These are phyloP conservation scores for Orgyia antiqua DNA, from an alignment of 2,888 invertebrate species.

Conservation along the genomic window DNA sequence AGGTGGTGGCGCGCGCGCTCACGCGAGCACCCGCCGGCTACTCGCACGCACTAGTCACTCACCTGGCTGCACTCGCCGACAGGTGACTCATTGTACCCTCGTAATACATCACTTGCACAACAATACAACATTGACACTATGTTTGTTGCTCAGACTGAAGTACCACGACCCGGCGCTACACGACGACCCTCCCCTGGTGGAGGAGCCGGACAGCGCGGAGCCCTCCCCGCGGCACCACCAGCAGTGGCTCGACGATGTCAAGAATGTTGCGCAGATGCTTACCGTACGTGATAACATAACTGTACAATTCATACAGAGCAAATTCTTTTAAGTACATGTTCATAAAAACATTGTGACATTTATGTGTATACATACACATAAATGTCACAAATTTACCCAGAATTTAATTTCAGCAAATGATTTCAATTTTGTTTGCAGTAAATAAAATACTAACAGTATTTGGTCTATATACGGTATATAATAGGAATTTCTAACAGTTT, in stretches of 20 bases:
- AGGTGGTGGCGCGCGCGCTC: conserved; percentile 85
- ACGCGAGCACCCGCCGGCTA: conserved; percentile 74
- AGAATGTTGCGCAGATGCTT: conserved; percentile 30
- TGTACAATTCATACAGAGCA: no score
- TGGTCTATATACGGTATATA: no score
- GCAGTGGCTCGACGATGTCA: conserved; percentile 52
- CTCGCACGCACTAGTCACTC: conserved; percentile 42
- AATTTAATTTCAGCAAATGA: no score
- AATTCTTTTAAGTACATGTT: background rate
- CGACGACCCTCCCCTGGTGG: conserved; percentile 37
- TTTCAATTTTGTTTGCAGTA: no score
- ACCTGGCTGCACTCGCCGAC: conserved; percentile 70
- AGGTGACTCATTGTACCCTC: no score
- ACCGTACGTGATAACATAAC: conserved; percentile 21
- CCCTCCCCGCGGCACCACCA: conserved; percentile 47
- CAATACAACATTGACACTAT: no score
- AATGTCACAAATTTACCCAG: no score
- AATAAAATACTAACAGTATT: no score
- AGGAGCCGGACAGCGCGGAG: conserved; percentile 43
- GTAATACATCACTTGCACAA: no score
- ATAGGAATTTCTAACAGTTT: no score
- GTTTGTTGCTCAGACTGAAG: conserved; percentile 83
- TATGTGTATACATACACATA: no score
- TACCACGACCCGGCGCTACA: conserved; percentile 79
- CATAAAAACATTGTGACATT: background rate